Evolutionary conservation across 2,113 vertebrate genomes (phyloP), one percentile per base, ranked within the genome.

Genomic region (Trogon melanurus): DNA sequence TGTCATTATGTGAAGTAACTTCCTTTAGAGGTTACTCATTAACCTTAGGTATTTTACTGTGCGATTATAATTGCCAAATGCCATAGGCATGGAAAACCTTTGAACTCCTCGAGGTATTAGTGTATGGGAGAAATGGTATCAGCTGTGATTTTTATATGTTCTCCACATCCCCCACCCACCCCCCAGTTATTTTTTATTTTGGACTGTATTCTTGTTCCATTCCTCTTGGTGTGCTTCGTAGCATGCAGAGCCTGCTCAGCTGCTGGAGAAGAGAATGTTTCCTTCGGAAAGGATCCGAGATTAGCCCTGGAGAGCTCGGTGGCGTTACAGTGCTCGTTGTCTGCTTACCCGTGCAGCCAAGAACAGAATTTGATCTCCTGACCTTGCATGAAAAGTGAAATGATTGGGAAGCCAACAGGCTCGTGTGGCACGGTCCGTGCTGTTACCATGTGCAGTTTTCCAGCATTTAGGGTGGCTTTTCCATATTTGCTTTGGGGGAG

Each of bases 1-100:
- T 98, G 98, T 99, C 99, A 99, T 99, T 99, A 99, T 98, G 98
- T 98, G 98, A 97, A 98, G 98, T 98, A 98, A 99, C 99, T 99
- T 99, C 99, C 99, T 99, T 98, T 98, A 97, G 98, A 98, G 98
- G 98, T 99, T 99, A 99, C 98, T 99, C 98, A 99, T 99, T 99
- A 99, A 99, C 98, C 98, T 96, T 67, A 98, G 98, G 98, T 99
- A 98, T 99, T 98, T 99, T 98, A 98, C 98, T 98, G 98, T 98
- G 97, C 97, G 97, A 99, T 98, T 99, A 98, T 98, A 98, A 99
- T 99, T 99, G 98, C 98, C 98, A 98, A 98, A 98, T 97, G 98
- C 99, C 98, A 97, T 96, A 96, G 98, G 98, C 98, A 98, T 98
- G 98, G 98, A 98, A 98, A 98, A 98, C 98, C 97, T 98, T 98